Conservation (phyloP, 2,888 invertebrate genomes). For the Tetropium fuscum region DNA sequence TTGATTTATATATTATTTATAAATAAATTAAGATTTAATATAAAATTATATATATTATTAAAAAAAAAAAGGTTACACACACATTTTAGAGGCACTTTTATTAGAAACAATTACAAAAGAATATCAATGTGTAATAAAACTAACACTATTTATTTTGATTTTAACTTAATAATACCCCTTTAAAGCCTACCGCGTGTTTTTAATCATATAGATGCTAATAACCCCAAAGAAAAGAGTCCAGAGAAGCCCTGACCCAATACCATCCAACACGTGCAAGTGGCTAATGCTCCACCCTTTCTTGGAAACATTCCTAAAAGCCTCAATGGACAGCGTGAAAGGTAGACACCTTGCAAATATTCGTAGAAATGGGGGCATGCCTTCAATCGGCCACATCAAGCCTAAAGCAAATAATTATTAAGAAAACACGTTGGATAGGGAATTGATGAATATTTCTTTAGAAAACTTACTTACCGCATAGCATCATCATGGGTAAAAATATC, state of each 20-base stretch:
- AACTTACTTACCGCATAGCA: conserved; percentile 36
- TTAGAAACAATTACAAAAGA: too few species aligned
- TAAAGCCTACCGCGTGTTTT: conserved; percentile 51
- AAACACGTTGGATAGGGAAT: background rate
- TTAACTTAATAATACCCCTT: too few species aligned
- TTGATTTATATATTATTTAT: too few species aligned
- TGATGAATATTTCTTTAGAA: background rate
- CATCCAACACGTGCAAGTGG: conserved; percentile 78
- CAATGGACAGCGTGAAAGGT: conserved; percentile 85
- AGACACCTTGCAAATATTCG: conserved; percentile 55
- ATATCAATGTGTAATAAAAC: too few species aligned
- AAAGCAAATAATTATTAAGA: conserved; percentile 33
- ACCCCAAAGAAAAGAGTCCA: conserved; percentile 68
- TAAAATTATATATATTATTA: too few species aligned
- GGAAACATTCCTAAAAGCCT: conserved; percentile 80
- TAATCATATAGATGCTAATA: conserved; percentile 54
- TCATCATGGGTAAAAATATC: conserved; percentile 89
- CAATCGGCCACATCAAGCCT: conserved; percentile 79
- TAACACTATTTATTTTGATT: too few species aligned
- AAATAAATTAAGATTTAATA: too few species aligned
- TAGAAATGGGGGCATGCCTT: conserved; percentile 71
- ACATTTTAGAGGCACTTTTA: too few species aligned
- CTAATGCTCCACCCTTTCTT: conserved; percentile 79
- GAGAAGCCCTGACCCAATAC: conserved; percentile 74
- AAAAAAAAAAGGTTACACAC: too few species aligned